Conservation (phyloP, 2,888 invertebrate genomes). For the Acanthococcus lagerstroemiae region DNA sequence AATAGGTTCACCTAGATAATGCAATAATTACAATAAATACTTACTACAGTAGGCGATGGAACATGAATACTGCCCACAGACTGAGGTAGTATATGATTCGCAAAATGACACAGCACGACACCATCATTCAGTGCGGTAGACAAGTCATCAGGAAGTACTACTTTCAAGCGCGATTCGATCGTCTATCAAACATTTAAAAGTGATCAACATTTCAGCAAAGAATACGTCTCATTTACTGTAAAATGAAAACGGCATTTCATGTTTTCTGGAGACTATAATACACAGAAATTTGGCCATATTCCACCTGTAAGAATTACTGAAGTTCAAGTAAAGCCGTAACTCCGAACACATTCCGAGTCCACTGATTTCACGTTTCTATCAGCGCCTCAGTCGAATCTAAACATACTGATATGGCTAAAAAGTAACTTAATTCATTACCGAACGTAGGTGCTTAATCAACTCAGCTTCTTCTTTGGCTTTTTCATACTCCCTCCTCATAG, state of each 20-base stretch:
- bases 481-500: constrained; percentile 84
- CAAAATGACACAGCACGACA: constrained; percentile 86
- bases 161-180: constrained; percentile 79
- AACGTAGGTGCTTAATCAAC: constrained; percentile 69
- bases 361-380: neutral
- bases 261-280: too few relatives aligned
- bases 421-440: constrained; percentile 48
- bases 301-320: too few relatives aligned
- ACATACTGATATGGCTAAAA: neutral
- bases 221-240: too few relatives aligned
- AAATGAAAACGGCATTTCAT: too few relatives aligned
- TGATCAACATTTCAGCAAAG: too few relatives aligned
- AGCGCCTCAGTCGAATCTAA: neutral
- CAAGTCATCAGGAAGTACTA: constrained; percentile 76
- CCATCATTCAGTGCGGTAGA: constrained; percentile 80
- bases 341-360: too few relatives aligned
- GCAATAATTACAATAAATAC: constrained; percentile 38
- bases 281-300: too few relatives aligned
- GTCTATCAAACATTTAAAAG: constrained; percentile 64
- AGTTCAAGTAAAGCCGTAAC: too few relatives aligned
- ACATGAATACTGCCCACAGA: constrained; percentile 91
- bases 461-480: constrained; percentile 82
- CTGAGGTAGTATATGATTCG: constrained; percentile 82
- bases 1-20: neutral
- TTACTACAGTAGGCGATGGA: constrained; percentile 82